Percentiles rank a stretch among this genome's conserved stretches.
These are phyloP conservation scores for Pimephales promelas DNA, from an alignment of 2,113 vertebrate species.

Conservation along the genomic window DNA sequence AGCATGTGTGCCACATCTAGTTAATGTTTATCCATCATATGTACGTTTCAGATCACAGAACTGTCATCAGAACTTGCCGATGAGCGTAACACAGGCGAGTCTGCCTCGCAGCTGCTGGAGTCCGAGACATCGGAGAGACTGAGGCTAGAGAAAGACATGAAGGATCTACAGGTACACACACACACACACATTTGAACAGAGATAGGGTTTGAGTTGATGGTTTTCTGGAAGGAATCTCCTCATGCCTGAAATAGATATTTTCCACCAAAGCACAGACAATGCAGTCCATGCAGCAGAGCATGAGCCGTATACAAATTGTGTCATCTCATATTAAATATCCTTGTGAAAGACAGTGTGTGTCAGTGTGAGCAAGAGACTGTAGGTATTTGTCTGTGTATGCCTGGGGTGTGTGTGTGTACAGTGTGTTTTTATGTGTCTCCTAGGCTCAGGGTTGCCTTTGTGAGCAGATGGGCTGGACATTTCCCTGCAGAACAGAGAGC, in stretches of 20 bases:
- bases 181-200: background rate
- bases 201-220: constrained; percentile 26
- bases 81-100: constrained; percentile 94
- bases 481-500: constrained; percentile 37
- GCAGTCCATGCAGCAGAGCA: constrained; percentile 12
- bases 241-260: constrained; percentile 45
- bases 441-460: constrained; percentile 36
- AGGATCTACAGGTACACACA: constrained; percentile 88
- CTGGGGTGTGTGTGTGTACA: constrained; percentile 27
- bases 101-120: constrained; percentile 94
- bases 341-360: background rate
- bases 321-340: constrained; percentile 20
- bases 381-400: constrained; percentile 19
- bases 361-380: background rate
- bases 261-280: constrained; percentile 32
- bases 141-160: constrained; percentile 91
- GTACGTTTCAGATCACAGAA: constrained; percentile 85
- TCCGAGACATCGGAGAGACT: constrained; percentile 89
- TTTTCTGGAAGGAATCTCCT: constrained; percentile 34
- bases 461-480: constrained; percentile 45
- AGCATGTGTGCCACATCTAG: background rate
- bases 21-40: background rate
- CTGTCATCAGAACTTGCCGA: constrained; percentile 93
- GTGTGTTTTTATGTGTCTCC: constrained; percentile 33
- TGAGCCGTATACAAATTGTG: constrained; percentile 44